These are phyloP conservation scores for Philonicus albiceps DNA, from an alignment of 2,888 invertebrate genomes.

Conservation along the genomic window DNA sequence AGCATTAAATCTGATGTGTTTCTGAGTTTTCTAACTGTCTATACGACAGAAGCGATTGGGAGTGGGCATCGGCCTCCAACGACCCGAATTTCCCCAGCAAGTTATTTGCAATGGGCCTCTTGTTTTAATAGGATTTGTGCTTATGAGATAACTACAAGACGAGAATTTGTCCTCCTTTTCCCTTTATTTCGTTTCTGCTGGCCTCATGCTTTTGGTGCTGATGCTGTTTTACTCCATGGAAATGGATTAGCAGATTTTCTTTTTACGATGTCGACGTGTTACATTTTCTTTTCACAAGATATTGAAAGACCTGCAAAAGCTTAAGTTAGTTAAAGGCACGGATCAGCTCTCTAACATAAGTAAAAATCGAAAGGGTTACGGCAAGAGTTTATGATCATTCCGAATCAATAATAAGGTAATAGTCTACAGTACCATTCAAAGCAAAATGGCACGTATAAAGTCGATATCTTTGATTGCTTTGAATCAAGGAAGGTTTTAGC, in stretches of 20 bases:
- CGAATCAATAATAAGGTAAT: background rate
- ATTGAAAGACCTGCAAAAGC: background rate
- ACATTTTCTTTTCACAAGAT: conserved; percentile 43
- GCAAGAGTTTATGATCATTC: background rate
- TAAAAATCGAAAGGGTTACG: background rate
- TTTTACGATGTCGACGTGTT: conserved; percentile 47
- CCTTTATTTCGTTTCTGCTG: background rate
- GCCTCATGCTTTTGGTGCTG: conserved; percentile 11
- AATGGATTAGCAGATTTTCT: conserved; percentile 48
- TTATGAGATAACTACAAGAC: conserved; percentile 33
- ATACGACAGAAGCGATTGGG: conserved; percentile 20
- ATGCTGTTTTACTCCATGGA: conserved; percentile 39
- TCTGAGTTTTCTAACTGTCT: conserved; percentile 37
- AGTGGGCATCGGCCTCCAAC: background rate
- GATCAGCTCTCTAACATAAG: background rate
- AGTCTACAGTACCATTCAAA: background rate
- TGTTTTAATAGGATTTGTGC: conserved; percentile 34
- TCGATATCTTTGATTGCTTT: background rate
- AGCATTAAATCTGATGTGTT: conserved; percentile 41
- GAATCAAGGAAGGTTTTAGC: background rate
- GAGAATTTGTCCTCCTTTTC: conserved; percentile 7
- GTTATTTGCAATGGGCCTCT: conserved; percentile 15
- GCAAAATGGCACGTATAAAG: background rate
- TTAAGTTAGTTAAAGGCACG: background rate
- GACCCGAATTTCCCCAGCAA: background rate